These are phyloP conservation scores for Morpho helenor DNA, from an alignment of 2,888 invertebrate species.

Conservation along the genomic window DNA sequence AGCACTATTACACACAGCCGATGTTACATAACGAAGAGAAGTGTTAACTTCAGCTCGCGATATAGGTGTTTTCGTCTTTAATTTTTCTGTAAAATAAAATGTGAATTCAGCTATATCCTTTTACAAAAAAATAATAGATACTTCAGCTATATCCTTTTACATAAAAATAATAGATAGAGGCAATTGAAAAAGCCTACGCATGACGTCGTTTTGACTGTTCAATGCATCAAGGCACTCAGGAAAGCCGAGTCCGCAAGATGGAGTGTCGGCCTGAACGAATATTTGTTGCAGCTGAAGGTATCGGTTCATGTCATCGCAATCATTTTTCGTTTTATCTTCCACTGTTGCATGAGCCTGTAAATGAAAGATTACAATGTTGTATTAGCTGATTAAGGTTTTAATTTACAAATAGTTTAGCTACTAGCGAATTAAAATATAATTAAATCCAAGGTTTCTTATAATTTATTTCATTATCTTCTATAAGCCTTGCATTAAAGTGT, in stretches of 20 bases:
- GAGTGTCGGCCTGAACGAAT: conserved; percentile 28
- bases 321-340: conserved; percentile 27
- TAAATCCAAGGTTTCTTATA: background rate
- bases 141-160: background rate
- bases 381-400: background rate
- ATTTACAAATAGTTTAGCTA: background rate
- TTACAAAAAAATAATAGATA: background rate
- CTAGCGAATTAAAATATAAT: background rate
- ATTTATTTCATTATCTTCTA: background rate
- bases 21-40: conserved; percentile 41
- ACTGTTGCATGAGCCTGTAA: conserved; percentile 35
- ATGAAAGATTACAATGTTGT: background rate
- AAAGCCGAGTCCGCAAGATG: conserved; percentile 39
- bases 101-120: background rate
- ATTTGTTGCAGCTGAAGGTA: conserved; percentile 37
- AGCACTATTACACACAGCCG: conserved; percentile 45
- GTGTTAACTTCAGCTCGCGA: conserved; percentile 44
- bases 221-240: conserved; percentile 41
- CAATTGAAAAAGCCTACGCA: conserved; percentile 34
- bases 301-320: conserved; percentile 38
- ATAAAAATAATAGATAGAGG: background rate
- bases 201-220: conserved; percentile 43
- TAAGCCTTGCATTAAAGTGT: background rate
- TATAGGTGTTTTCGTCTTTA: conserved; percentile 45
- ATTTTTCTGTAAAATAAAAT: conserved; percentile 40